These are phyloP conservation scores for Tanypteryx hageni DNA, from an alignment of 2,888 invertebrate genomes.

Conservation along the genomic window DNA sequence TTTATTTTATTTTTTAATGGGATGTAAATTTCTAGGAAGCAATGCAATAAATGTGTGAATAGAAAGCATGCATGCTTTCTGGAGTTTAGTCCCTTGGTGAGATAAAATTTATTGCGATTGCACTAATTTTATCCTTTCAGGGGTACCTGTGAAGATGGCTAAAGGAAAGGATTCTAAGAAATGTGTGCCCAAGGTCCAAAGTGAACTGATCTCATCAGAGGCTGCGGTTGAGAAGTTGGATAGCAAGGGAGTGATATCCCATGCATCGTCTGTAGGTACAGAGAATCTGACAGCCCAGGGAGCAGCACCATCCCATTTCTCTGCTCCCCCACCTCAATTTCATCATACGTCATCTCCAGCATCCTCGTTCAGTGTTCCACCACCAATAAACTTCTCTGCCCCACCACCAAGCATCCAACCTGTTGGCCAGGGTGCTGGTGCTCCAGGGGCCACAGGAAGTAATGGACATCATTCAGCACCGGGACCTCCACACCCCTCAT, in stretches of 20 bases:
- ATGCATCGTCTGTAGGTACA: conserved; percentile 72
- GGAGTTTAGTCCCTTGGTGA: background rate
- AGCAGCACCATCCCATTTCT: conserved; percentile 72
- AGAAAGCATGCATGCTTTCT: conserved; percentile 10
- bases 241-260: conserved; percentile 15
- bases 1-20: background rate
- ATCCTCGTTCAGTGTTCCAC: conserved; percentile 73
- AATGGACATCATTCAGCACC: conserved; percentile 71
- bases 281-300: conserved; percentile 72
- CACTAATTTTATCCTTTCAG: conserved; percentile 66
- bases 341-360: conserved; percentile 69
- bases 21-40: conserved; percentile 2
- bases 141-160: conserved; percentile 71
- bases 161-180: conserved; percentile 68
- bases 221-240: background rate
- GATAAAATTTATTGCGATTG: background rate
- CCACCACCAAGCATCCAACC: conserved; percentile 73
- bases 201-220: conserved; percentile 26
- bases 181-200: conserved; percentile 32
- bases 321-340: conserved; percentile 72
- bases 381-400: conserved; percentile 73
- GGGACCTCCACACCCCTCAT: conserved; percentile 70
- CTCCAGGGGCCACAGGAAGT: conserved; percentile 70
- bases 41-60: background rate
- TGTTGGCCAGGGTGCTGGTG: conserved; percentile 73